These are phyloP conservation scores for Coecobrya sp. DNA, from an alignment of 2,888 invertebrate species.

Conservation along the genomic window DNA sequence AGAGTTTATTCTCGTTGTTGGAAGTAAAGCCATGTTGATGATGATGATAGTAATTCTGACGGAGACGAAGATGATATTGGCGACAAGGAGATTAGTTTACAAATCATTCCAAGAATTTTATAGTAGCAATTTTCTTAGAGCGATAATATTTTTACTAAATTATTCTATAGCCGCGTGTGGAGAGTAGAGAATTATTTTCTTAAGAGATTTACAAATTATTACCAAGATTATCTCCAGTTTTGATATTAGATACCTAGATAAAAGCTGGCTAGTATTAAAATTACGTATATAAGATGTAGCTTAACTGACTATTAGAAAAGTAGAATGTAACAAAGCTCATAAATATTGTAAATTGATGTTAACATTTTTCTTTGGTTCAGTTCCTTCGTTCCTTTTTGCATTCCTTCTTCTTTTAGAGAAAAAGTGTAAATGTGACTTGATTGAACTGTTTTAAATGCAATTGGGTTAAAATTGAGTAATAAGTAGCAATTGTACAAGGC, in stretches of 20 bases:
- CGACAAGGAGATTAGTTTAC: not conserved
- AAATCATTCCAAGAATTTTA: not conserved
- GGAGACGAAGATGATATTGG: not conserved
- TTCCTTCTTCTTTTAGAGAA: too few relatives aligned
- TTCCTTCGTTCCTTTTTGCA: too few relatives aligned
- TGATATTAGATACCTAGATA: too few relatives aligned
- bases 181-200: not conserved
- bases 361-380: conserved; percentile 57
- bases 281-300: too few relatives aligned
- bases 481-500: conserved; percentile 9
- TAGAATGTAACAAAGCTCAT: conserved; percentile 54
- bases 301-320: not conserved
- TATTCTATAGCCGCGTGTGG: too few relatives aligned
- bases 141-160: too few relatives aligned
- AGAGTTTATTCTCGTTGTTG: conserved; percentile 78
- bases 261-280: too few relatives aligned
- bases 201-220: not conserved
- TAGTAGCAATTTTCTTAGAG: not conserved
- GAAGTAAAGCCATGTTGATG: conserved; percentile 71
- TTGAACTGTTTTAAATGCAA: not conserved
- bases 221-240: too few relatives aligned
- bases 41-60: too few relatives aligned
- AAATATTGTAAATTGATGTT: conserved; percentile 32
- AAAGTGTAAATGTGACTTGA: conserved; percentile 28
- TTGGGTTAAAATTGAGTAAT: not conserved